Evolutionary conservation across 2,888 invertebrate species (phyloP).

Genomic region (Amiota communis): DNA sequence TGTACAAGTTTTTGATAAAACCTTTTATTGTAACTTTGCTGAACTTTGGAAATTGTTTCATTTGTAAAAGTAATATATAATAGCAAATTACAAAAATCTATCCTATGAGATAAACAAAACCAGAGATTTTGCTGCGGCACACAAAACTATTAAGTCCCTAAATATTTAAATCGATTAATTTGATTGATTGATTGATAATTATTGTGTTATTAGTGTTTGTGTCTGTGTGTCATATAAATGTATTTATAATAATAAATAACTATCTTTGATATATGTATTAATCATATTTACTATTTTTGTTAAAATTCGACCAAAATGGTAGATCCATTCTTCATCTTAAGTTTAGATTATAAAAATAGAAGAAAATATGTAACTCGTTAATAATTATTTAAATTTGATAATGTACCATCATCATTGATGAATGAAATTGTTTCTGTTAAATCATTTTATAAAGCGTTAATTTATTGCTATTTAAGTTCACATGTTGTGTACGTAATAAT

Average conservation of each 20-base stretch:
- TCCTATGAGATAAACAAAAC: background rate
- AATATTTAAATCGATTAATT: background rate
- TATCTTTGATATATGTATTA: background rate
- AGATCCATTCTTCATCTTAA: constrained; percentile 4
- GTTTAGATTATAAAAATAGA: background rate
- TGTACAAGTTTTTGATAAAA: constrained; percentile 60
- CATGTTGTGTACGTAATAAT: background rate
- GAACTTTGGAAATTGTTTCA: too few relatives aligned
- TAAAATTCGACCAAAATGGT: constrained; percentile 18
- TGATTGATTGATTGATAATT: constrained; percentile 10
- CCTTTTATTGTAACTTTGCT: constrained; percentile 50
- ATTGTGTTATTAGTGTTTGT: background rate
- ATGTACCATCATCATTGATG: too few relatives aligned
- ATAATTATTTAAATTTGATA: too few relatives aligned
- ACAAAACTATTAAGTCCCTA: background rate
- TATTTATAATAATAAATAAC: background rate
- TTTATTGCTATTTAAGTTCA: constrained; percentile 23
- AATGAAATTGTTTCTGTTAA: background rate
- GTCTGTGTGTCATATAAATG: background rate
- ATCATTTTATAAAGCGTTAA: constrained; percentile 16
- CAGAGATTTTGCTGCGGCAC: too few relatives aligned
- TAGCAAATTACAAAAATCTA: background rate
- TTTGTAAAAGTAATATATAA: too few relatives aligned
- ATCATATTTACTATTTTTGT: constrained; percentile 1
- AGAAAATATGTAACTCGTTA: background rate